Evolutionary conservation across 2,888 invertebrate genomes (phyloP).

Genomic region (Dusona sp.): DNA sequence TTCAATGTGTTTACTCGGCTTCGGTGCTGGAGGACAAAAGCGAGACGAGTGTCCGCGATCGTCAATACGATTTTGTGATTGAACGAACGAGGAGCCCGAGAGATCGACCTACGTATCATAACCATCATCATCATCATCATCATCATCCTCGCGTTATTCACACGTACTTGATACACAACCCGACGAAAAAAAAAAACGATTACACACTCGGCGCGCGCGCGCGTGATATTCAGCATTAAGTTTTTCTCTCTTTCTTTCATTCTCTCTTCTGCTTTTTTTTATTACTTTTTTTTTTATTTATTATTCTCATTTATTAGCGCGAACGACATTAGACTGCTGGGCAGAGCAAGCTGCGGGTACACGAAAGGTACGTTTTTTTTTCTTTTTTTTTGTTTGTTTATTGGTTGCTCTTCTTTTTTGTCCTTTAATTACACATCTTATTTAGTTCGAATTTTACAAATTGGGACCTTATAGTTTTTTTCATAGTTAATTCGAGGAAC

Average conservation of each 20-base stretch:
- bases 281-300: slow-evolving; percentile 46
- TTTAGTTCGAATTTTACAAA: slow-evolving; percentile 81
- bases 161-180: slow-evolving; percentile 57
- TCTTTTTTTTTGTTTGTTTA: background rate
- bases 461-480: slow-evolving; percentile 77
- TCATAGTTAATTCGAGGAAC: slow-evolving; percentile 82
- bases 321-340: slow-evolving; percentile 79
- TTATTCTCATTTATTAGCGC: slow-evolving; percentile 53
- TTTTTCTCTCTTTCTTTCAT: slow-evolving; percentile 32
- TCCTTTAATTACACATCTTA: slow-evolving; percentile 76
- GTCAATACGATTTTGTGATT: slow-evolving; percentile 41
- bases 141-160: slow-evolving; percentile 46
- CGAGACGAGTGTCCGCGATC: slow-evolving; percentile 44
- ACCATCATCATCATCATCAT: slow-evolving; percentile 56
- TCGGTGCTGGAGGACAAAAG: background rate
- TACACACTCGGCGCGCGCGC: slow-evolving; percentile 65
- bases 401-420: slow-evolving; percentile 4
- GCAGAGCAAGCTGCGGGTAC: slow-evolving; percentile 77
- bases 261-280: slow-evolving; percentile 21
- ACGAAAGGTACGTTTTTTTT: slow-evolving; percentile 40
- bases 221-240: slow-evolving; percentile 56
- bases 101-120: slow-evolving; percentile 54
- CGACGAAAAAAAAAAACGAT: slow-evolving; percentile 51
- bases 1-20: slow-evolving; percentile 10
- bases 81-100: slow-evolving; percentile 49